phyloP scores from a whole-genome alignment of 1,140 invertebrate species.

The Rhizoglyphus robini region DNA sequence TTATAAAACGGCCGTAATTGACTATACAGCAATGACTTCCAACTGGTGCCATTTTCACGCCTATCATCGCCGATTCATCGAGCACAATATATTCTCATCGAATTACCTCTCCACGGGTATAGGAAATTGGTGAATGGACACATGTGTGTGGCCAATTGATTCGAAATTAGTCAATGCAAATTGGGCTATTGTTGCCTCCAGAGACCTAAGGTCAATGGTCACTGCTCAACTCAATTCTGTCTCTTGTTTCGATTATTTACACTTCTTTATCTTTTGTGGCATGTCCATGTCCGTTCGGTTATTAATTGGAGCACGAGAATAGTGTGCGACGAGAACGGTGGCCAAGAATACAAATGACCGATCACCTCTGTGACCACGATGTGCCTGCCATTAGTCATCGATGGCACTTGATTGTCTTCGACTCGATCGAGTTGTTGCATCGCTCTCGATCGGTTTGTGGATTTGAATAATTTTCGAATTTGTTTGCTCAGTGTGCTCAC shows the following conservation, averaged over 20 bases:
- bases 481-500: neutral
- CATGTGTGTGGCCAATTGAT: slow-evolving; percentile 11
- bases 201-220: neutral
- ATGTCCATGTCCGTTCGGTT: neutral
- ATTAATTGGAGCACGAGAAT: slow-evolving; percentile 9
- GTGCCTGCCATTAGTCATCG: neutral
- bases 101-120: too few relatives aligned
- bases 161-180: neutral
- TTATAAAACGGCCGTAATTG: too few relatives aligned
- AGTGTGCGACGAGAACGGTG: neutral
- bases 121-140: too few relatives aligned
- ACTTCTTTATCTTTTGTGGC: neutral
- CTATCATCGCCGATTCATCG: too few relatives aligned
- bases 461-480: slow-evolving; percentile 11
- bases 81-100: too few relatives aligned
- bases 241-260: neutral
- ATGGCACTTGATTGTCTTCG: neutral
- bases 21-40: too few relatives aligned
- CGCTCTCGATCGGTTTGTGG: neutral
- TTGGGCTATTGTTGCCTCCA: neutral
- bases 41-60: too few relatives aligned
- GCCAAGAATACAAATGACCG: slow-evolving; percentile 7
- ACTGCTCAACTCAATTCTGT: neutral
- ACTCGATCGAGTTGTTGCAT: neutral
- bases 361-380: neutral